Evolutionary conservation across 2,888 invertebrate genomes (phyloP).

Genomic region (Tribolium freemani): DNA sequence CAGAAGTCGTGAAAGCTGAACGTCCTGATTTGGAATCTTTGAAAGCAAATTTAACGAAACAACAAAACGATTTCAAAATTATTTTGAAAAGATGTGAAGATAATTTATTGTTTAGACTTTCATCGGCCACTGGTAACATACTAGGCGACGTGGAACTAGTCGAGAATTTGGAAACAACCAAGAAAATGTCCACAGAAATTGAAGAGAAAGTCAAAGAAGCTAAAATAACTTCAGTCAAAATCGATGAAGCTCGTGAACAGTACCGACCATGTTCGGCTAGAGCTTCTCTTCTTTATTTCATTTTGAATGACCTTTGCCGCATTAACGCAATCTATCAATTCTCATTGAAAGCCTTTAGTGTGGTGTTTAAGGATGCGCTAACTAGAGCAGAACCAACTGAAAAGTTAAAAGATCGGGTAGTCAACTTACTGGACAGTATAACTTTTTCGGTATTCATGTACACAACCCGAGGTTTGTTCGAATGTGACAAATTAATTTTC

Average conservation of each 20-base stretch:
- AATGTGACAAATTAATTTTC: conserved; percentile 92
- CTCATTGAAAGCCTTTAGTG: conserved; percentile 93
- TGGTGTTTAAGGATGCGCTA: conserved; percentile 91
- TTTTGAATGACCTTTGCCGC: conserved; percentile 90
- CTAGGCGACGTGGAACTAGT: conserved; percentile 91
- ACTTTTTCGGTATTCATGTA: conserved; percentile 90
- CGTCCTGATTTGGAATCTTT: conserved; percentile 90
- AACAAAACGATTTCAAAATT: conserved; percentile 96
- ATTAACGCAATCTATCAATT: conserved; percentile 97
- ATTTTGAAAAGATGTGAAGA: conserved; percentile 92
- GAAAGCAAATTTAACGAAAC: conserved; percentile 87
- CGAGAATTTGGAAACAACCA: conserved; percentile 93
- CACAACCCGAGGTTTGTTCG: conserved; percentile 91
- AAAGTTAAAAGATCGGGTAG: conserved; percentile 80
- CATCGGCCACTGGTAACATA: conserved; percentile 93
- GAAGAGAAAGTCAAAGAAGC: conserved; percentile 90
- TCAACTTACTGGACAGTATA: conserved; percentile 87
- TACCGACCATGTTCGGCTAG: conserved; percentile 88
- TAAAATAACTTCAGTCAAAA: conserved; percentile 86
- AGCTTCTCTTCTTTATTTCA: conserved; percentile 93
- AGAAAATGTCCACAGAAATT: conserved; percentile 92
- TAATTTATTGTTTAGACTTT: conserved; percentile 86
- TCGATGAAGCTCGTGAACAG: conserved; percentile 91
- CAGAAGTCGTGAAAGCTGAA: conserved; percentile 94
- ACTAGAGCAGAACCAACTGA: conserved; percentile 77